Evolutionary conservation across 2,113 vertebrate genomes (phyloP).

Genomic region (Scophthalmus maximus): DNA sequence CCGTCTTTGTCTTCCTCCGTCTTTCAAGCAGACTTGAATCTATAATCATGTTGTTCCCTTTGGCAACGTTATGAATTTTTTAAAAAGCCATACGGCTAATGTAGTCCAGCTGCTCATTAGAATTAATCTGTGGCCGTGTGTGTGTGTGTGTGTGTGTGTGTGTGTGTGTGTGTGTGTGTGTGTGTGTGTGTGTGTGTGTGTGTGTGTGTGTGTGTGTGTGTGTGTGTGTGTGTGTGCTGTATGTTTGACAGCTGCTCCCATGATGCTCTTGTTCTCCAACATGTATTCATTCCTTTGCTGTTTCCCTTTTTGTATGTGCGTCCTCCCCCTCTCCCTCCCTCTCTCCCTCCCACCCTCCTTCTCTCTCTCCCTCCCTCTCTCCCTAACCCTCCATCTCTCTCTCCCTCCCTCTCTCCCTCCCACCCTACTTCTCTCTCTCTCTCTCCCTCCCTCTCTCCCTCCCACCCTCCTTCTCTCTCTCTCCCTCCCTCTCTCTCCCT

Average conservation of each 20-base stretch:
- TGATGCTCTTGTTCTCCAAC: constrained; percentile 22
- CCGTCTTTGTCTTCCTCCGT: no score
- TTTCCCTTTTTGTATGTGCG: constrained; percentile 3
- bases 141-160: not conserved
- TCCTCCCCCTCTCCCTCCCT: constrained; percentile 41
- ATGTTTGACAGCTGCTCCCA: not conserved
- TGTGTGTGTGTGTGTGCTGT: not conserved
- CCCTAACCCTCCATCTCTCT: no score
- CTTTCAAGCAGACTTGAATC: constrained; percentile 44
- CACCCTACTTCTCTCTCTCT: no score
- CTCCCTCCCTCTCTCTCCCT: constrained; percentile 41
- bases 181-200: not conserved
- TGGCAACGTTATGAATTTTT: not conserved
- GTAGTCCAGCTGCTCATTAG: constrained; percentile 2
- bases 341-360: not conserved
- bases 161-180: not conserved
- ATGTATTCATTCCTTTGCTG: not conserved
- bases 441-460: not conserved
- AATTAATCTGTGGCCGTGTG: not conserved
- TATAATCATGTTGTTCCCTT: constrained; percentile 42
- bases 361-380: no score
- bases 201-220: not conserved
- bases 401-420: no score
- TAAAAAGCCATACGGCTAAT: not conserved
- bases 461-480: not conserved